Conservation (phyloP, 2,888 invertebrate species). For the Stramonita haemastoma region DNA sequence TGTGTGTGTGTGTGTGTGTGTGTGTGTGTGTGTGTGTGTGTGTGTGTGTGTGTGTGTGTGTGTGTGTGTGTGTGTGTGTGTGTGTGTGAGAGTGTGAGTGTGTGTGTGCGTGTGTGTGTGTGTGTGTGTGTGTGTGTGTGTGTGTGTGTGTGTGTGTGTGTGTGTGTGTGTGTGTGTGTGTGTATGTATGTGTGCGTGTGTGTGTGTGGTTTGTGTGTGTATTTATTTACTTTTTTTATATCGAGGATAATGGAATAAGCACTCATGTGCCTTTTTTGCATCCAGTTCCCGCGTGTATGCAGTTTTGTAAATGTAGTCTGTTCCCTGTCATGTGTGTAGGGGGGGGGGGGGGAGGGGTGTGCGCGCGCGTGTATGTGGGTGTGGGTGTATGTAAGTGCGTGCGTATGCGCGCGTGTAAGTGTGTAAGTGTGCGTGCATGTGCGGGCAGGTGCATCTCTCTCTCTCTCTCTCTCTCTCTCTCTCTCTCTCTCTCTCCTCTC, state of each 20-base stretch:
- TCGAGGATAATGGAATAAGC: too few relatives aligned
- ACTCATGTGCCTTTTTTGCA: too few relatives aligned
- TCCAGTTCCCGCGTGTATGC: too few relatives aligned
- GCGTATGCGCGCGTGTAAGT: too few relatives aligned
- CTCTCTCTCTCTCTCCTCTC: neutral
- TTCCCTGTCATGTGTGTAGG: too few relatives aligned
- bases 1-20: neutral
- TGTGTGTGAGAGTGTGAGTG: neutral
- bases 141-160: conserved; percentile 17
- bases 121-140: conserved; percentile 4
- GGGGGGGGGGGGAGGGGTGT: neutral
- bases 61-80: neutral
- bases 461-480: conserved; percentile 6
- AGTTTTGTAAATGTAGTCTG: too few relatives aligned
- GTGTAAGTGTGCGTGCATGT: too few relatives aligned
- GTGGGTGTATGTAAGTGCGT: too few relatives aligned
- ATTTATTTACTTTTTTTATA: too few relatives aligned
- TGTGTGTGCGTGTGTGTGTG: neutral
- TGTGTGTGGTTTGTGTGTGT: neutral
- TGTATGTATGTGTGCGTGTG: neutral
- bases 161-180: neutral
- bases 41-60: conserved; percentile 11
- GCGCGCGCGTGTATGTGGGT: neutral
- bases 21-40: neutral
- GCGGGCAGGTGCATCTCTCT: neutral